Conservation (phyloP, 2,888 invertebrate genomes). For the Cabera pusaria region DNA sequence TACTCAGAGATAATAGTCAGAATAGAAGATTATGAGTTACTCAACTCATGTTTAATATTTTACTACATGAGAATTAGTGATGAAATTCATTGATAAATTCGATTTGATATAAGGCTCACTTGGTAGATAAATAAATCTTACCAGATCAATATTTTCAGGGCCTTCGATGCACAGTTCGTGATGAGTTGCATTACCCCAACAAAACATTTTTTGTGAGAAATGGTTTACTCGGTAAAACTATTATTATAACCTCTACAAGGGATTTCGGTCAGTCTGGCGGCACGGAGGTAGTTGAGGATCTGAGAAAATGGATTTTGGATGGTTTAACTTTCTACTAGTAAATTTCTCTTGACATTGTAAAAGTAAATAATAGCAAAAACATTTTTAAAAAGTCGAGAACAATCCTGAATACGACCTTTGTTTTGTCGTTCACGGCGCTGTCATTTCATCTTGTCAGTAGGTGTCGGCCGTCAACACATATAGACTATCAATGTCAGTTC, state of each 20-base stretch:
- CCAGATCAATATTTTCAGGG: conserved; percentile 62
- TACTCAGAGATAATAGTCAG: too few relatives aligned
- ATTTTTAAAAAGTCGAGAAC: conserved; percentile 67
- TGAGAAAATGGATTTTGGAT: conserved; percentile 8
- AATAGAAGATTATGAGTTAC: too few relatives aligned
- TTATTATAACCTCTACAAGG: conserved; percentile 54
- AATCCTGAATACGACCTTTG: conserved; percentile 48
- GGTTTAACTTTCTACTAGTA: conserved; percentile 34
- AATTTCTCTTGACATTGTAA: conserved; percentile 48
- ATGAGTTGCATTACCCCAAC: conserved; percentile 79
- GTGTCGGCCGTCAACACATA: too few relatives aligned
- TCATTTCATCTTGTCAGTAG: too few relatives aligned
- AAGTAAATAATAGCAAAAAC: conserved; percentile 49
- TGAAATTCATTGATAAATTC: too few relatives aligned
- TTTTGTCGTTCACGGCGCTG: conserved; percentile 24
- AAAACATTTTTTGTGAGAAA: conserved; percentile 68
- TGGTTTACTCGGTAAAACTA: conserved; percentile 31
- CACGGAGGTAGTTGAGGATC: conserved; percentile 41
- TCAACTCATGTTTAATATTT: too few relatives aligned
- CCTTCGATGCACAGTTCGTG: conserved; percentile 74
- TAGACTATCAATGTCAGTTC: conserved; percentile 5
- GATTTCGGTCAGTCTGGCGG: conserved; percentile 43
- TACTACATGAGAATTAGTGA: too few relatives aligned
- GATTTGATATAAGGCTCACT: too few relatives aligned
- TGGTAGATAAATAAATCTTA: conserved; percentile 52